Conservation (phyloP, 2,797 vertebrate species). For the Sus cebifrons region DNA sequence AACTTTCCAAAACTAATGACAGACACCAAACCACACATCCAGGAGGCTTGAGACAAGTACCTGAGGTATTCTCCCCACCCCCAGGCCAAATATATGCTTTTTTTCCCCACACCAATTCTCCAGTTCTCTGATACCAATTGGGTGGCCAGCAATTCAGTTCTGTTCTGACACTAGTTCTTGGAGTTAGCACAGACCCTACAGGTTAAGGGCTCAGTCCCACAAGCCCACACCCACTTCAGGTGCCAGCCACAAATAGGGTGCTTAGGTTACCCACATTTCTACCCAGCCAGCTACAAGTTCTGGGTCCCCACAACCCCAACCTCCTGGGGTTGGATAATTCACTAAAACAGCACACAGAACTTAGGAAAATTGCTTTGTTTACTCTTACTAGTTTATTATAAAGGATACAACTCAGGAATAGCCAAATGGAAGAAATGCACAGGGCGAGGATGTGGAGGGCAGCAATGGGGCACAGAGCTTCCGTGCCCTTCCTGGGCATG, state of each 20-base stretch:
- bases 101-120: background rate
- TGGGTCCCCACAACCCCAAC: background rate
- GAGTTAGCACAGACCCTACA: background rate
- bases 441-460: background rate
- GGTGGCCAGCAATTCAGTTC: background rate
- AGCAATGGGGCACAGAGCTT: background rate
- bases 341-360: background rate
- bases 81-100: background rate
- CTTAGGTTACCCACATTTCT: background rate
- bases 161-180: background rate
- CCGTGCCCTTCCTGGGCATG: background rate
- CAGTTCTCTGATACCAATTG: background rate
- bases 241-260: background rate
- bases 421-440: background rate
- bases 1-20: background rate
- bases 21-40: background rate
- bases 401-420: background rate
- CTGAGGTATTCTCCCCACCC: background rate
- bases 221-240: background rate
- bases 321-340: background rate
- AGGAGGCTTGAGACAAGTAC: background rate
- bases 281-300: background rate
- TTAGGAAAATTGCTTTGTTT: background rate
- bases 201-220: background rate
- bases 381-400: background rate